Evolutionary conservation across 2,113 vertebrate species (phyloP), one percentile per base, ranked within the genome.

Genomic region (Neogale vison): DNA sequence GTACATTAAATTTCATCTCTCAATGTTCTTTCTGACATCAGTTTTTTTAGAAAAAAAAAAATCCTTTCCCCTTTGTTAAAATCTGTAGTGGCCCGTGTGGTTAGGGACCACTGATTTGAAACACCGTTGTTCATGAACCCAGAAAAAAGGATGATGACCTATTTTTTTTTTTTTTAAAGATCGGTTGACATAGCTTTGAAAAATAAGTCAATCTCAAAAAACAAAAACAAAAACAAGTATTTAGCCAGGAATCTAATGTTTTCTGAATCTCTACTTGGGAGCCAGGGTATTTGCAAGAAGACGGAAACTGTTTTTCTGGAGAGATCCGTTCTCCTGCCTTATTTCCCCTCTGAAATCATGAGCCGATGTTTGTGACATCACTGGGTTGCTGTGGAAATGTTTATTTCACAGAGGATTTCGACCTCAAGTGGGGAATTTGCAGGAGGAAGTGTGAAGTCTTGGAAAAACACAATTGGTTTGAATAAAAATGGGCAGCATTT

Each of bases 381-480:
- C 2, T 20, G 74, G 76, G 93, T 79, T 84, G 94, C 93, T 57
- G 95, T 97, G 88, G 96, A 96, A 96, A 90, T 10, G 85, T 83
- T 96, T 52, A 95, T 90, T 84, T 81, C 69, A 96, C 82, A 88
- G 86, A 97, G 90, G 92, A 50, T 42, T 4, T 50, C 1, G 2
- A 85, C 69, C 82, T 47, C 90, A 90, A 65, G 97, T 82, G 82
- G 89, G 42, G 91, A 87, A 42, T 92, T 23, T 63, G 92, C 80
- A 50, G 36, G 18, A 95, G 94, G 90, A 98, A 97, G 90, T 94
- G 88, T 57, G 74, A 95, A 96, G 90, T 94, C 94, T 93, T 80
- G 67, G 94, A 92, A 97, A 96, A 97, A 97, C 71, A 96, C 77
- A 96, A 91, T 71, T 76, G 90, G 71, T 42, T 69, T 67, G 71